phyloP scores from a whole-genome alignment of 2,888 invertebrate genomes.

The Andrena chrysosceles region DNA sequence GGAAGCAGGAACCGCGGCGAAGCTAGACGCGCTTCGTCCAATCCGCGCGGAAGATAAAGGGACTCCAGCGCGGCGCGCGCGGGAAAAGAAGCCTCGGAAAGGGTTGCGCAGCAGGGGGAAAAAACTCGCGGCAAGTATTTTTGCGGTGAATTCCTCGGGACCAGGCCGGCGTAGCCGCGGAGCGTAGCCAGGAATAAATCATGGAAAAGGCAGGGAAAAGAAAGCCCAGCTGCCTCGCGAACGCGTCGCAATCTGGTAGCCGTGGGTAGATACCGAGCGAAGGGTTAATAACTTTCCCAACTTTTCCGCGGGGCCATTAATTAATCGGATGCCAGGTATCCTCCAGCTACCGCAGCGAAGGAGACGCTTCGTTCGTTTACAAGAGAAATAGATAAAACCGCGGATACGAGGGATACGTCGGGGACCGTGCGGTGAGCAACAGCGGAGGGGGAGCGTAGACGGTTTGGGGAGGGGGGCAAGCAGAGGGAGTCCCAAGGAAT shows the following conservation, averaged over 20 bases:
- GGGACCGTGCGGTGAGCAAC: conserved; percentile 16
- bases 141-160: conserved; percentile 46
- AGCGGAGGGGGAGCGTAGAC: background rate
- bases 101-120: conserved; percentile 9
- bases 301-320: conserved; percentile 59
- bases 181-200: conserved; percentile 47
- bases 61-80: background rate
- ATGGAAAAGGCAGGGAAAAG: conserved; percentile 49
- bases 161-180: background rate
- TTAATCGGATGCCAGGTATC: conserved; percentile 59
- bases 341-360: conserved; percentile 34
- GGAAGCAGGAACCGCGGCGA: conserved; percentile 29
- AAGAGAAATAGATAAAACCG: conserved; percentile 53
- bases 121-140: conserved; percentile 35
- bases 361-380: conserved; percentile 25
- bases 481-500: conserved; percentile 28
- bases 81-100: conserved; percentile 42
- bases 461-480: background rate
- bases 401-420: conserved; percentile 26
- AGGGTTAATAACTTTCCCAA: conserved; percentile 61
- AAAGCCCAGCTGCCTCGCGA: conserved; percentile 16
- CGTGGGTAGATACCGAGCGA: conserved; percentile 33
- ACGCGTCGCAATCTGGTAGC: conserved; percentile 42
- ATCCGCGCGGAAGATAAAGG: conserved; percentile 22
- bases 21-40: conserved; percentile 36